phyloP scores from a whole-genome alignment of 2,888 invertebrate species.

The Sinohyriopsis cumingii region DNA sequence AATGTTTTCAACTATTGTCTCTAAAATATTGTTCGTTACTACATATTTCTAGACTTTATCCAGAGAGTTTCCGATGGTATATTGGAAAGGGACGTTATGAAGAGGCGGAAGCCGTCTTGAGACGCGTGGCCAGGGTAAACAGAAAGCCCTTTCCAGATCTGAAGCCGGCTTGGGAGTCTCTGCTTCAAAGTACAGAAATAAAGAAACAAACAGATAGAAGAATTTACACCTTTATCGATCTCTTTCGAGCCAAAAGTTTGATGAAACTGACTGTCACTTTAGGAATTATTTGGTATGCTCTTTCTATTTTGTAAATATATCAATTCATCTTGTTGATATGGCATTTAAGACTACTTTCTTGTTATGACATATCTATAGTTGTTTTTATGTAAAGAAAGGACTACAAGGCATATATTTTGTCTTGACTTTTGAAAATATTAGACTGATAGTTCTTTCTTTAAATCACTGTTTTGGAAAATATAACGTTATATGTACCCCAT shows the following conservation, averaged over 20 bases:
- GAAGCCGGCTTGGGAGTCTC: slow-evolving; percentile 3
- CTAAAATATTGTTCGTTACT: background rate
- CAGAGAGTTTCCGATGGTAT: slow-evolving; percentile 42
- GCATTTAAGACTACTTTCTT: too few relatives aligned
- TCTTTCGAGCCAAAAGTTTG: slow-evolving; percentile 12
- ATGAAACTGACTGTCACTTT: slow-evolving; percentile 17
- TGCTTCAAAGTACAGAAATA: slow-evolving; percentile 3
- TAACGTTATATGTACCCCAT: too few relatives aligned
- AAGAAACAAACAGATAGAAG: slow-evolving; percentile 12
- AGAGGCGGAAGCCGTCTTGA: slow-evolving; percentile 26
- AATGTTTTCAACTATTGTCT: too few relatives aligned
- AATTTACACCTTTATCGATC: slow-evolving; percentile 22
- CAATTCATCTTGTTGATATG: too few relatives aligned
- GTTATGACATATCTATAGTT: too few relatives aligned
- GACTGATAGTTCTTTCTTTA: too few relatives aligned
- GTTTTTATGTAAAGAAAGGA: too few relatives aligned
- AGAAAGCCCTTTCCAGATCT: slow-evolving; percentile 23
- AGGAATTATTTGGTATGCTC: slow-evolving; percentile 21
- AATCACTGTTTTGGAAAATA: too few relatives aligned
- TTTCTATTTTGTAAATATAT: too few relatives aligned
- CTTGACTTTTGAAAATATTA: too few relatives aligned
- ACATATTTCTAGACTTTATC: slow-evolving; percentile 24
- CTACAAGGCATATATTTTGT: too few relatives aligned
- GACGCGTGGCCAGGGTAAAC: slow-evolving; percentile 25
- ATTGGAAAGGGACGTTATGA: slow-evolving; percentile 23